A percentile compares a stretch with the other conserved stretches of the same genome.
Conservation (phyloP, 2,797 vertebrate genomes). For the Pampus argenteus region DNA sequence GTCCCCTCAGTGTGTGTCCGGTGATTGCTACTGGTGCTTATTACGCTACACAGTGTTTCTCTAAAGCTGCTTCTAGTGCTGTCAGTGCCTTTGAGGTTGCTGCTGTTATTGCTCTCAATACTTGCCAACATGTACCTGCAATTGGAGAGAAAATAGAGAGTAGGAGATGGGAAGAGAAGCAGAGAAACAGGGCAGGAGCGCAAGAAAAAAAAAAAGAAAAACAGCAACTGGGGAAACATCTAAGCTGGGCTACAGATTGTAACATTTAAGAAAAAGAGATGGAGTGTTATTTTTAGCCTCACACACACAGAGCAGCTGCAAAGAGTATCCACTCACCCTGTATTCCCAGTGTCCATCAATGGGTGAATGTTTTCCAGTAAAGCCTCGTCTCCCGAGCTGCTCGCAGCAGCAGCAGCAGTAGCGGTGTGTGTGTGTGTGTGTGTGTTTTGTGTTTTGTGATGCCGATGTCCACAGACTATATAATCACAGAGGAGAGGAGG, state of each 20-base stretch:
- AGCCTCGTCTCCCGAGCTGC: constrained; percentile 48
- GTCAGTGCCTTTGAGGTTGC: constrained; percentile 32
- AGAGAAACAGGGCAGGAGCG: constrained; percentile 23
- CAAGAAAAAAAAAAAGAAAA: constrained; percentile 4
- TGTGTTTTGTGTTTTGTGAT: constrained; percentile 64
- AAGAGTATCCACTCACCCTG: constrained; percentile 63
- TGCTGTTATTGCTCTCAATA: constrained; percentile 47
- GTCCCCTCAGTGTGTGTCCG: constrained; percentile 23
- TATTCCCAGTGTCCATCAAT: constrained; percentile 50
- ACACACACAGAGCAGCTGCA: not conserved
- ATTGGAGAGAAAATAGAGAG: constrained; percentile 50
- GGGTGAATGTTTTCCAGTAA: constrained; percentile 36
- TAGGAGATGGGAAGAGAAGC: constrained; percentile 22
- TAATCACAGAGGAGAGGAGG: constrained; percentile 69
- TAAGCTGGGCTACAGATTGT: constrained; percentile 7
- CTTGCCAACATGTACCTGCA: constrained; percentile 71
- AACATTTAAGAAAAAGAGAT: constrained; percentile 15
- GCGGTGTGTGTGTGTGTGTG: constrained; percentile 19
- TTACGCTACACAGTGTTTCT: constrained; percentile 45
- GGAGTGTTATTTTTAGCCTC: constrained; percentile 15
- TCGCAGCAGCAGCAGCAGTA: constrained; percentile 11
- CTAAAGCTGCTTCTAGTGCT: constrained; percentile 33
- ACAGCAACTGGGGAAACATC: constrained; percentile 20
- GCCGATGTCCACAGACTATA: constrained; percentile 73
- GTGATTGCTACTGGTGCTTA: constrained; percentile 23